Conservation (phyloP, 2,797 vertebrate genomes). For the Denticeps clupeoides region DNA sequence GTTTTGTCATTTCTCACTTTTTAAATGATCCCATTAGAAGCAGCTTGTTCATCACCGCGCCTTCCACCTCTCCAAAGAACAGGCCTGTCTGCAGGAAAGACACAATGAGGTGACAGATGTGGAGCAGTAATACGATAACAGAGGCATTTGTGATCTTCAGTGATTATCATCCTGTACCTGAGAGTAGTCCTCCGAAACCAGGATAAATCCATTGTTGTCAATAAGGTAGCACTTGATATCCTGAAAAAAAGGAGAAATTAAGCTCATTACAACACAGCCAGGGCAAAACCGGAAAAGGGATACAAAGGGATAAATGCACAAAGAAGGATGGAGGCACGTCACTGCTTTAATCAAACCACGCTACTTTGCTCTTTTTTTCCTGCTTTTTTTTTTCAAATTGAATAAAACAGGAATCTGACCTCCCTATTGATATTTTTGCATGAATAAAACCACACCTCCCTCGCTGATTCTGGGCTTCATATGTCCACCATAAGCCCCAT, state of each 20-base stretch:
- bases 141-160: not conserved
- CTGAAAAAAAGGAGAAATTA: slow-evolving; percentile 50
- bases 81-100: slow-evolving; percentile 73
- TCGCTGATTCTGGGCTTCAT: too few relatives aligned
- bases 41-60: slow-evolving; percentile 95
- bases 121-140: not conserved
- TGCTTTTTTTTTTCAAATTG: too few relatives aligned
- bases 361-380: too few relatives aligned
- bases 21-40: slow-evolving; percentile 96
- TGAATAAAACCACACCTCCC: too few relatives aligned
- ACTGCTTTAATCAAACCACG: too few relatives aligned
- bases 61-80: slow-evolving; percentile 92
- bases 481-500: too few relatives aligned
- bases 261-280: not conserved
- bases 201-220: slow-evolving; percentile 96
- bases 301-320: not conserved
- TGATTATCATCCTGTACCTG: slow-evolving; percentile 62
- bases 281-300: not conserved
- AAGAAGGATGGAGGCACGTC: not conserved
- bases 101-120: not conserved
- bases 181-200: slow-evolving; percentile 83
- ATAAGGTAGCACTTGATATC: slow-evolving; percentile 95
- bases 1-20: slow-evolving; percentile 60
- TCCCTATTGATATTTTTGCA: too few relatives aligned
- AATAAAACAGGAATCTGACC: too few relatives aligned